Conservation (phyloP, 2,797 vertebrate species). For the Hybognathus amarus region DNA sequence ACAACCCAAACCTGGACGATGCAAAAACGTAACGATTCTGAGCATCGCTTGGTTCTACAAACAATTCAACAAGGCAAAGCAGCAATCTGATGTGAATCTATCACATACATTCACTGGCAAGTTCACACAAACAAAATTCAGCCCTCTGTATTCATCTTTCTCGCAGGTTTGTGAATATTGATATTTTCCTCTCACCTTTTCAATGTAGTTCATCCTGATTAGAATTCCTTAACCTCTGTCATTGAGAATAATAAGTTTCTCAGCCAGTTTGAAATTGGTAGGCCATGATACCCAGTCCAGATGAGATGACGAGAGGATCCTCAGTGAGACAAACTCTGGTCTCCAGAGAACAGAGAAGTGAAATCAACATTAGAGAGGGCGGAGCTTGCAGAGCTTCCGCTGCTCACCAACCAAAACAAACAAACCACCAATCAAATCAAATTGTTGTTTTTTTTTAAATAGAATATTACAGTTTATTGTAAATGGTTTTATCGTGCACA, state of each 20-base stretch:
- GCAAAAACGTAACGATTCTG: not conserved
- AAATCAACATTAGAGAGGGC: constrained; percentile 10
- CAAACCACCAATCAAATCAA: not conserved
- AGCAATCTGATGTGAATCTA: not conserved
- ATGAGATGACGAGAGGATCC: constrained; percentile 1
- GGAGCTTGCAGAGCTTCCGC: constrained; percentile 15
- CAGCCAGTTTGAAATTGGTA: constrained; percentile 92
- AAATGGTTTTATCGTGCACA: too few species aligned
- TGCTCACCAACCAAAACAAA: not conserved
- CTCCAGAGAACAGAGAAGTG: not conserved
- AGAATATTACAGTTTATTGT: too few species aligned
- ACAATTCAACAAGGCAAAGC: not conserved
- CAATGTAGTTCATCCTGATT: constrained; percentile 90
- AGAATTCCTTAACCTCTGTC: constrained; percentile 88
- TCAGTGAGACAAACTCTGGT: not conserved
- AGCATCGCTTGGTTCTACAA: not conserved
- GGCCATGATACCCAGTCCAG: constrained; percentile 70
- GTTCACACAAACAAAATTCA: not conserved
- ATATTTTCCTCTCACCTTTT: constrained; percentile 81
- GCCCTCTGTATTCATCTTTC: not conserved
- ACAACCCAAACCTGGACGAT: not conserved
- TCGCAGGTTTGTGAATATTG: not conserved
- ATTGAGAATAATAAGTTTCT: constrained; percentile 90
- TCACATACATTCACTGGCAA: not conserved
- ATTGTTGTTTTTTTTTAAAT: too few species aligned